Conservation (phyloP, 2,113 vertebrate genomes). For the Corydoras maculifer region DNA sequence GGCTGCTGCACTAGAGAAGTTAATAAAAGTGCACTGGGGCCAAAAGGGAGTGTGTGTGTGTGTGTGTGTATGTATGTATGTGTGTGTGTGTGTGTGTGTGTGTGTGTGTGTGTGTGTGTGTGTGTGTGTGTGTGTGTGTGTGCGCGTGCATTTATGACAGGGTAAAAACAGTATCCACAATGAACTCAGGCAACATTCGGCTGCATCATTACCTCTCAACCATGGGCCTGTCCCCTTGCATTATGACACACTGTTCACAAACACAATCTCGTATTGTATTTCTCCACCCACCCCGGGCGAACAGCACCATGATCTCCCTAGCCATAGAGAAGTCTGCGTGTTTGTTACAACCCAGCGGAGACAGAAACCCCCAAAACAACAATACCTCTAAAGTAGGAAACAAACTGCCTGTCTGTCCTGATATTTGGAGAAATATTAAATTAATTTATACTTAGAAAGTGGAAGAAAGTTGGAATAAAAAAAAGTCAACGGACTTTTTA, state of each 20-base stretch:
- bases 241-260: constrained; percentile 17
- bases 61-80: neutral
- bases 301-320: constrained; percentile 1
- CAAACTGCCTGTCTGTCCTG: neutral
- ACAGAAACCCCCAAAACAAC: neutral
- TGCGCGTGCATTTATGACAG: neutral
- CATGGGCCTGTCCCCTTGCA: constrained; percentile 2
- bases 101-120: constrained; percentile 5
- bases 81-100: constrained; percentile 2
- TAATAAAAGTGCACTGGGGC: constrained; percentile 3
- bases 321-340: constrained; percentile 1
- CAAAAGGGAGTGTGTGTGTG: neutral
- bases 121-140: constrained; percentile 2
- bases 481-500: too few relatives aligned
- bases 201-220: constrained; percentile 15
- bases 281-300: constrained; percentile 1
- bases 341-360: neutral
- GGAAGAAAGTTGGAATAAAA: neutral
- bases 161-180: neutral
- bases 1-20: neutral
- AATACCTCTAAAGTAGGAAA: constrained; percentile 5
- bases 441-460: constrained; percentile 1
- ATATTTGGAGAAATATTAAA: constrained; percentile 2
- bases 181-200: constrained; percentile 11
- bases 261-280: constrained; percentile 21